phyloP scores from a whole-genome alignment of 2,113 vertebrate genomes.

The Cisticola juncidis region DNA sequence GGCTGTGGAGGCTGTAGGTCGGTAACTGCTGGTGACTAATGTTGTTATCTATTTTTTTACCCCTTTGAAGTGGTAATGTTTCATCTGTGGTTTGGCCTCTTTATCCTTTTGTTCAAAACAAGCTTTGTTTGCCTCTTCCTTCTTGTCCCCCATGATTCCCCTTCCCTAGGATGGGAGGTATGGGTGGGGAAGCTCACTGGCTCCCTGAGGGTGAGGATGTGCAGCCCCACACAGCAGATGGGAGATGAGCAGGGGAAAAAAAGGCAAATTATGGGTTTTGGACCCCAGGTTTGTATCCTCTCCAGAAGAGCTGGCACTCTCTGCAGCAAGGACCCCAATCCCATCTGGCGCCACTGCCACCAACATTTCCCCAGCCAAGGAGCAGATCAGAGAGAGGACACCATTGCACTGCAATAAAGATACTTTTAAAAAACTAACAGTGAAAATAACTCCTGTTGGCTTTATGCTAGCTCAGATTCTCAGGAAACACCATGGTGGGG shows the following conservation, averaged over 20 bases:
- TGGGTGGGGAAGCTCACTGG: rapidly evolving
- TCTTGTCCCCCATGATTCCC: neutral
- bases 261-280: neutral
- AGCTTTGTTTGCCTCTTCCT: neutral
- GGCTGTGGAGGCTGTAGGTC: neutral
- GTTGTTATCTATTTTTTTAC: conserved; percentile 17
- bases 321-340: neutral
- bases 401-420: rapidly evolving
- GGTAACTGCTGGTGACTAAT: conserved; percentile 42
- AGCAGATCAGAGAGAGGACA: neutral
- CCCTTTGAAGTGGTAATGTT: conserved; percentile 30
- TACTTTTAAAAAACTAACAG: rapidly evolving
- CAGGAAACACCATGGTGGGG: neutral
- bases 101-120: conserved; percentile 25
- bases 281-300: neutral
- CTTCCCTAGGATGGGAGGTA: neutral
- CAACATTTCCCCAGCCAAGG: neutral
- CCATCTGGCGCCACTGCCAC: neutral
- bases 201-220: neutral
- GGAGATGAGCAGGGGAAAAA: neutral
- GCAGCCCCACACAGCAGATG: rapidly evolving
- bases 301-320: neutral
- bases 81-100: conserved; percentile 20
- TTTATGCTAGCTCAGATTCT: neutral
- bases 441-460: neutral